Conservation (phyloP, 2,888 invertebrate genomes). For the Mythimna loreyi region DNA sequence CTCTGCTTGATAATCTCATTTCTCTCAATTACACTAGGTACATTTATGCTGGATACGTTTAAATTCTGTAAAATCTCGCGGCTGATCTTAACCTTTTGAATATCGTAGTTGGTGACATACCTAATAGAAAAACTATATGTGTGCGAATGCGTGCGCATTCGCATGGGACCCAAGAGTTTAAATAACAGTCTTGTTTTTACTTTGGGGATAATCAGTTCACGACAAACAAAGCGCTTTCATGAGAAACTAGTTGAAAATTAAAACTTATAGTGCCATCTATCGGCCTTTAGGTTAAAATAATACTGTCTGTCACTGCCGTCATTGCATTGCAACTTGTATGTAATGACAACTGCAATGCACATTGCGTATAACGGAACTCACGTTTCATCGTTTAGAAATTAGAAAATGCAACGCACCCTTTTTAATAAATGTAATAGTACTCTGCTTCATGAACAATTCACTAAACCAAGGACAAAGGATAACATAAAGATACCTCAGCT, state of each 20-base stretch:
- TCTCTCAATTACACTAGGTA: background rate
- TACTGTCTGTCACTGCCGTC: background rate
- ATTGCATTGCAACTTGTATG: background rate
- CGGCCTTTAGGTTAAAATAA: background rate
- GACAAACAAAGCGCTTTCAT: no score
- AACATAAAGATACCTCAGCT: no score
- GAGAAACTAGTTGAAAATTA: background rate
- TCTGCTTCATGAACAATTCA: background rate
- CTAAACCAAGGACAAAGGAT: background rate
- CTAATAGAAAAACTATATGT: no score
- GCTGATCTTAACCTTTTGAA: no score
- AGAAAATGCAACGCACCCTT: background rate
- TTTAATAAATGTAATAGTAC: background rate
- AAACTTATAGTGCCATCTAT: conserved; percentile 8
- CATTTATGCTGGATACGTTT: no score
- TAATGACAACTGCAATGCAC: no score
- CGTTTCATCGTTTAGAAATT: conserved; percentile 13
- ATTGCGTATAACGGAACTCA: conserved; percentile 7
- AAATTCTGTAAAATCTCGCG: background rate
- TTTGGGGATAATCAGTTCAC: no score
- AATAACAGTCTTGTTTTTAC: no score
- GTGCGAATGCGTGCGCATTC: no score
- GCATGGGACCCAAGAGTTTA: no score
- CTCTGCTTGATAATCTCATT: no score
- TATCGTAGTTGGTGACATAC: no score